phyloP scores from a whole-genome alignment of 2,888 invertebrate genomes.

The Caprella mutica region DNA sequence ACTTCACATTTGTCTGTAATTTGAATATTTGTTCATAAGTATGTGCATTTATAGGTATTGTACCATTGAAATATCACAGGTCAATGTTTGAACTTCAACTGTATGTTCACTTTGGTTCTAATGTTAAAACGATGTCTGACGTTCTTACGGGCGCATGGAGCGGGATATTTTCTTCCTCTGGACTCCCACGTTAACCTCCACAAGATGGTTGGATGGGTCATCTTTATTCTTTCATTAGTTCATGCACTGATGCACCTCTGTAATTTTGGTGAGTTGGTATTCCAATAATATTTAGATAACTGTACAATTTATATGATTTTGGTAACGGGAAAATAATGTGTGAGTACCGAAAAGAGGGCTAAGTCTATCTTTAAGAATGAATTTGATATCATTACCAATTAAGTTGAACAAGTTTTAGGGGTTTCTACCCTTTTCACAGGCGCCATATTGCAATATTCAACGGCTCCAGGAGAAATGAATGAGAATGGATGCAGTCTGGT shows the following conservation, averaged over 20 bases:
- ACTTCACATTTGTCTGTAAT: slow-evolving; percentile 42
- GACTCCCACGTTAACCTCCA: slow-evolving; percentile 89
- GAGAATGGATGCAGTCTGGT: slow-evolving; percentile 48
- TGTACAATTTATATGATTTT: no score
- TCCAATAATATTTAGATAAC: no score
- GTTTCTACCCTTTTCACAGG: no score
- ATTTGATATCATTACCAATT: no score
- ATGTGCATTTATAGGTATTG: no score
- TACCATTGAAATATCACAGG: no score
- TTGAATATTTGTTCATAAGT: no score
- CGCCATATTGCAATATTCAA: neutral
- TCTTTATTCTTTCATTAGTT: slow-evolving; percentile 58
- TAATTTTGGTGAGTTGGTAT: slow-evolving; percentile 77
- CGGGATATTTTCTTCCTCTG: slow-evolving; percentile 64
- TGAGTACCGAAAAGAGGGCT: no score
- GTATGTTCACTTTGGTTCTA: slow-evolving; percentile 72
- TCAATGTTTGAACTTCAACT: slow-evolving; percentile 85
- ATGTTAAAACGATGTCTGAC: slow-evolving; percentile 82
- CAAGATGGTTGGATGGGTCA: slow-evolving; percentile 71
- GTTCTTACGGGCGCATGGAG: slow-evolving; percentile 64
- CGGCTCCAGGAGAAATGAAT: neutral
- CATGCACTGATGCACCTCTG: slow-evolving; percentile 78
- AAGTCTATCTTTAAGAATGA: no score
- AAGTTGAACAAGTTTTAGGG: no score
- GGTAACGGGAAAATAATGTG: no score